Base-by-base conservation (phyloP, 2,113 vertebrate species). In the Varanus salvator region DNA sequence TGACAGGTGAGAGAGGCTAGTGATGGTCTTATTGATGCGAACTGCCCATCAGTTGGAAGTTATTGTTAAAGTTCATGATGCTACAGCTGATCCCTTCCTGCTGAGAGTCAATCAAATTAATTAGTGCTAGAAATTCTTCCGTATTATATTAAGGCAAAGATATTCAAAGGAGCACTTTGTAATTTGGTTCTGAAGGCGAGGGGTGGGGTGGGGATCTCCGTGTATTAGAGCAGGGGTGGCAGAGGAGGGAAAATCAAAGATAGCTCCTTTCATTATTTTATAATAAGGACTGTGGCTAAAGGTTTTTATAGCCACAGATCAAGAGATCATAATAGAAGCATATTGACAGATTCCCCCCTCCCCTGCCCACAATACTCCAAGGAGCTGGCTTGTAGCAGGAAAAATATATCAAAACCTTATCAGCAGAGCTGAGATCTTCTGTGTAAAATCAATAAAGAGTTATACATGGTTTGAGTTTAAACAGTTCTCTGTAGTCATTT, bases 341-440 rank as follows among this genome's bases (percentile, higher is more conserved):
- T 99, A 99, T 99, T 99, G 98, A 99, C 98, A 98, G 97, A 98
- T 98, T 97, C 96, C 98, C 96, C 96, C 97, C 57, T 38, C 82
- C 82, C 25, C 74, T 29, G 48, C 97, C 96, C 96, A 96, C 97
- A 98, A 98, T 98, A 98, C 98, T 98, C 98, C 96, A 97, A 98
- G 98, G 98, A 98, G 98, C 98, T 85, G 95, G 96, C 97, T 90
- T 97, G 97, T 97, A 98, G 98, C 97, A 98, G 98, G 98, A 99
- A 99, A 90, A 99, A 99, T 99, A 99, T 98, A 99, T 99, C 98
- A 99, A 99, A 98, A 98, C 98, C 97, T 99, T 98, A 99, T 99
- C 98, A 99, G 98, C 98, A 98, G 98, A 98, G 97, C 98, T 98
- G 97, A 98, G 98, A 98, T 98, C 98, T 98, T 98, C 97, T 98